Evolutionary conservation across 2,113 vertebrate genomes (phyloP).

Genomic region (Callipepla squamata): DNA sequence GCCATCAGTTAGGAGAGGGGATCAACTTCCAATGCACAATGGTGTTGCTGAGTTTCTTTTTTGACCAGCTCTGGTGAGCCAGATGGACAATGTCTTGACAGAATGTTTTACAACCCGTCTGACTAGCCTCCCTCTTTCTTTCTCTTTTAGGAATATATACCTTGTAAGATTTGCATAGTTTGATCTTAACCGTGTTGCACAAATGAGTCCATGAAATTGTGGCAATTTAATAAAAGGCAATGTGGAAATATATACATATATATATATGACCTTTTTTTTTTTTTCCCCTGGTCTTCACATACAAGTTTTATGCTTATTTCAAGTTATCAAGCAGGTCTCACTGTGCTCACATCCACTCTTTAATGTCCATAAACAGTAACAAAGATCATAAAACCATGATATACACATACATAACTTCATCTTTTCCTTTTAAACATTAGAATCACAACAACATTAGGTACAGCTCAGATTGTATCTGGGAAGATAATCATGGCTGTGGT

Average conservation of each 20-base stretch:
- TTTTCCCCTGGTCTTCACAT: neutral
- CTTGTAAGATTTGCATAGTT: neutral
- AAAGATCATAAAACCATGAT: too few relatives aligned
- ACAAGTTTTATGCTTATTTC: neutral
- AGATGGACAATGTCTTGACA: neutral
- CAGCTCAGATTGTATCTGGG: neutral
- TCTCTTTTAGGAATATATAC: neutral
- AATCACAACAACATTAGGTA: neutral
- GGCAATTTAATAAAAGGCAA: neutral
- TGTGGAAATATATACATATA: neutral
- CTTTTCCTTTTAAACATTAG: neutral
- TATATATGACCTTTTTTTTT: neutral
- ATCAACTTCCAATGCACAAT: neutral
- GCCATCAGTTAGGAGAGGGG: neutral
- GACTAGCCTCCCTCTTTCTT: neutral
- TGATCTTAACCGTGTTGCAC: neutral
- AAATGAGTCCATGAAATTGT: neutral
- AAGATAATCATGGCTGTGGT: neutral
- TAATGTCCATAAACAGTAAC: too few relatives aligned
- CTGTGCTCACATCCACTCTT: too few relatives aligned
- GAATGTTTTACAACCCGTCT: neutral
- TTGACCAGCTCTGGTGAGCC: neutral
- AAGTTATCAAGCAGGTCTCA: neutral
- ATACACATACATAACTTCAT: neutral
- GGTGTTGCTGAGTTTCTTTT: neutral